Percentiles rank a stretch among this genome's conserved stretches.
Conservation (phyloP, 2,888 invertebrate genomes). For the Seira ritae region DNA sequence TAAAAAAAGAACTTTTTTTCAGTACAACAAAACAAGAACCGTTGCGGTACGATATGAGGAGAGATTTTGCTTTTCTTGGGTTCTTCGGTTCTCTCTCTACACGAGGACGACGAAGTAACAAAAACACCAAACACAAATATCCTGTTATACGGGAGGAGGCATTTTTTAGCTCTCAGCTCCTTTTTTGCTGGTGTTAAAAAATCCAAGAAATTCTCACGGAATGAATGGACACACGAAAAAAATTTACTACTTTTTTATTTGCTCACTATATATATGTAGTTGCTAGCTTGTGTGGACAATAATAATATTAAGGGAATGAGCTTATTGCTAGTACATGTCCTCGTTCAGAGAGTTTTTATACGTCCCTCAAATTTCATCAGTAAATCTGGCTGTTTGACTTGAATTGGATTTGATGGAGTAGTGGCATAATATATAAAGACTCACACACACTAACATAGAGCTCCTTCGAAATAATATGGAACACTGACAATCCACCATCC, state of each 20-base stretch:
- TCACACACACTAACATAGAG: constrained; percentile 24
- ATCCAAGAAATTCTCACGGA: constrained; percentile 53
- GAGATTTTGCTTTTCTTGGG: no score
- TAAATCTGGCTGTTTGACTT: no score
- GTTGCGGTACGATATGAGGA: no score
- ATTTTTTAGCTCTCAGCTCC: constrained; percentile 36
- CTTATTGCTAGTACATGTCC: no score
- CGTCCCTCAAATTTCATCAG: no score
- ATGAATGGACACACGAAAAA: constrained; percentile 50
- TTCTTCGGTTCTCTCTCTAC: constrained; percentile 34
- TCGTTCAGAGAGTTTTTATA: no score
- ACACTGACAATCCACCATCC: no score
- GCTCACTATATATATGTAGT: constrained; percentile 5
- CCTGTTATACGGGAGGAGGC: constrained; percentile 62
- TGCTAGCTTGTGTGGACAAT: constrained; percentile 26
- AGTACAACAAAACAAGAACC: neutral
- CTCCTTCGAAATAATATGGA: no score
- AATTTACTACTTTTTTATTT: constrained; percentile 30
- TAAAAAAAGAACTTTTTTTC: neutral
- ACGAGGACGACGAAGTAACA: constrained; percentile 25
- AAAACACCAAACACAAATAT: constrained; percentile 54
- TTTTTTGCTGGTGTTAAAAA: constrained; percentile 42
- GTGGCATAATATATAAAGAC: no score
- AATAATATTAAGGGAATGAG: constrained; percentile 34
- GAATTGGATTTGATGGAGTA: no score